Base-by-base conservation (phyloP, 1,140 invertebrate genomes). In the Triops longicaudatus region DNA sequence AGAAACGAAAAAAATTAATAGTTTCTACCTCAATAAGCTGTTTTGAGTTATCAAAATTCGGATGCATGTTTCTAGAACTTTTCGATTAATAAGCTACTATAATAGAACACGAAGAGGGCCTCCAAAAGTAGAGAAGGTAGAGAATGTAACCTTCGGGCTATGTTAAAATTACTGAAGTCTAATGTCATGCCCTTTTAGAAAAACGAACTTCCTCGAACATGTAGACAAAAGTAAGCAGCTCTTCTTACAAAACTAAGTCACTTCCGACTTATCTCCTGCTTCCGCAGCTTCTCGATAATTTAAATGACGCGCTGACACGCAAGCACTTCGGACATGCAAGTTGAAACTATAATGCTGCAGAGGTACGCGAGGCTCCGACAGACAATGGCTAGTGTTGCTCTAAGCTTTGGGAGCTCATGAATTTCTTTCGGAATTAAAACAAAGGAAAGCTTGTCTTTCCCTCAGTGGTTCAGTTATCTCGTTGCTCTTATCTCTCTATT, bases 211-310 rank as follows among this genome's bases (percentile, higher is more conserved):
- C 10, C 14, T 63, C 14, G 3, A 17, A 1, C 10, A 14, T 17
- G 5, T 22, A 63, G 10, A 63, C 50, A 22, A 63, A 63, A 63
- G 31, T 63, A 22, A 14, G 10, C 10, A 63, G 44, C 44, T 63
- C 50, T 63, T 63, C 50, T 63, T 63, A 63, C 50, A n/a, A 22
- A n/a, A 22, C n/a, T n/a, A 5, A 14, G 17, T 63, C 17, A 9
- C 50, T 63, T 63, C 50, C 50, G 50, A 63, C 50, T 63, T 63
- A 63, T 63, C 50, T 63, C 7, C 31, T 37, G 7, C 50, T 63
- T 63, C 50, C 50, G 50, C 50, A 63, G 50, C 50, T 63, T 63
- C n/a, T 63, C 50, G 22, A 63, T 63, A 63, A 63, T 63, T 63
- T 17, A 63, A 63, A 22, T 63, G 50, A 63, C 22, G 50, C 50